A percentile compares a stretch with the other conserved stretches of the same genome.
Evolutionary conservation across 2,888 invertebrate species (phyloP).

Genomic region (Lithosia quadra): DNA sequence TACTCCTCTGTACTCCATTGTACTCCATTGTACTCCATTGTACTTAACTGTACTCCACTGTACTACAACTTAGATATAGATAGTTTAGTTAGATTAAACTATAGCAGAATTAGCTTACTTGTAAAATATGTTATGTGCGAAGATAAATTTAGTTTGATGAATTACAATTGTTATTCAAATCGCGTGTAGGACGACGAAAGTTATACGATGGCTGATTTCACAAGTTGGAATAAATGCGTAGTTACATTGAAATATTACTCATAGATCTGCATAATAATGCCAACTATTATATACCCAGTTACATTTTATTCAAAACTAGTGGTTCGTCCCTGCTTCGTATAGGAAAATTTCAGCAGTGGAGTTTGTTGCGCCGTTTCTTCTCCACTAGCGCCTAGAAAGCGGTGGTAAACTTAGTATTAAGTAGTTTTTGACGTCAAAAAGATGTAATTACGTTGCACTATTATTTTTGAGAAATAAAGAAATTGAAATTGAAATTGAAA

Average conservation of each 20-base stretch:
- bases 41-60: too few species aligned
- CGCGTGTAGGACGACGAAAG: slow-evolving; percentile 9
- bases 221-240: not conserved
- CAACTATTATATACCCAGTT: not conserved
- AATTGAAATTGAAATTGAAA: too few species aligned
- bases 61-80: not conserved
- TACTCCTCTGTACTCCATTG: too few species aligned
- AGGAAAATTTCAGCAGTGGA: not conserved
- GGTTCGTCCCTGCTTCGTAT: not conserved
- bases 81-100: not conserved
- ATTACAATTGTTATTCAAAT: not conserved
- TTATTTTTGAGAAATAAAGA: too few species aligned
- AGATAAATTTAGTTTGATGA: slow-evolving; percentile 6
- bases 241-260: not conserved
- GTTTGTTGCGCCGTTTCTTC: too few species aligned
- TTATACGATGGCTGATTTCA: not conserved
- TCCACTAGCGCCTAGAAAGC: too few species aligned
- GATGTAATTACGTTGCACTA: too few species aligned
- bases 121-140: not conserved
- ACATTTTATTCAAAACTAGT: not conserved
- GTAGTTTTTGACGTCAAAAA: too few species aligned
- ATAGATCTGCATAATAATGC: not conserved
- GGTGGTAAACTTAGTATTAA: too few species aligned
- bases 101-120: not conserved
- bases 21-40: too few species aligned